Evolutionary conservation across 2,113 vertebrate species (phyloP).

Genomic region (Brachypteracias leptosomus): DNA sequence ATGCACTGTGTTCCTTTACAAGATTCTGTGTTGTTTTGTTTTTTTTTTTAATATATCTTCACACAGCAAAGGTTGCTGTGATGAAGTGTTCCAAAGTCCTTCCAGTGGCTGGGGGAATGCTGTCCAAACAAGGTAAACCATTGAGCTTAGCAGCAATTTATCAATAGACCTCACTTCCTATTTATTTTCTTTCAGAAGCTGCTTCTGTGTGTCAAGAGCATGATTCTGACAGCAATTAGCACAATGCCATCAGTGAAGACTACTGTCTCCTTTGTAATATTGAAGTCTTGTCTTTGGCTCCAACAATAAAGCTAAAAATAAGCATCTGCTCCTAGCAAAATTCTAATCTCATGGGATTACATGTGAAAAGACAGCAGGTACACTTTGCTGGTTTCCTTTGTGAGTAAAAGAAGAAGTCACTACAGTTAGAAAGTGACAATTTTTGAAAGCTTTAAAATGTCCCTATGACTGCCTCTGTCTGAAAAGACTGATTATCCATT

Average conservation of each 20-base stretch:
- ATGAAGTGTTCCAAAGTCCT: neutral
- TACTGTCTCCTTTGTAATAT: neutral
- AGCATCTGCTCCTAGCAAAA: neutral
- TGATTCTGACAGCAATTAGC: constrained; percentile 43
- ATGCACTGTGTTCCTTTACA: neutral
- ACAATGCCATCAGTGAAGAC: neutral
- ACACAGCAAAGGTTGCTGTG: neutral
- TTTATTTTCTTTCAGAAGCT: neutral
- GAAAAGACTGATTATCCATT: constrained; percentile 19
- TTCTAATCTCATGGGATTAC: neutral
- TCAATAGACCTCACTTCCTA: neutral
- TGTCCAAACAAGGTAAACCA: neutral
- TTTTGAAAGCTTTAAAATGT: constrained; percentile 3
- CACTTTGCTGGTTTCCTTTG: neutral
- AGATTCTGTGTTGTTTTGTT: neutral
- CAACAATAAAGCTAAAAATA: constrained; percentile 6
- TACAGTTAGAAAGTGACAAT: neutral
- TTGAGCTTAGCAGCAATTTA: neutral
- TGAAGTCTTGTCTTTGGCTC: neutral
- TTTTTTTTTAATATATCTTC: neutral
- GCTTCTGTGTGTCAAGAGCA: neutral
- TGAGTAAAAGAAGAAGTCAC: neutral
- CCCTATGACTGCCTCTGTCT: neutral
- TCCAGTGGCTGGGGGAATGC: neutral
- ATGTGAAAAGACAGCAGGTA: neutral